Conservation (phyloP, 2,797 vertebrate species). For the Labroides dimidiatus region DNA sequence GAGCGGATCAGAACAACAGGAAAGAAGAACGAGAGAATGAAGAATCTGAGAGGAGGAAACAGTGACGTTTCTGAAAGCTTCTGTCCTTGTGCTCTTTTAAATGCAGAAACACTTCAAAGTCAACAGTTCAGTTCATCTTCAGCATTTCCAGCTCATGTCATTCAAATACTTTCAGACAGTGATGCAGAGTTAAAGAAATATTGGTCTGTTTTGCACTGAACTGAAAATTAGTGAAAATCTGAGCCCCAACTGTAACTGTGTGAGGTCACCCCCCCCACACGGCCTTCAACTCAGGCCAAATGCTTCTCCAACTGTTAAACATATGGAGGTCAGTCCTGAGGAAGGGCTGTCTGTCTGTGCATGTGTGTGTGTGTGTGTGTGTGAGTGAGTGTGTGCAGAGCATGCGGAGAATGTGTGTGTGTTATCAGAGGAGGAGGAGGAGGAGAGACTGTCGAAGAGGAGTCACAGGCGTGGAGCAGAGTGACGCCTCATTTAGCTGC, state of each 20-base stretch:
- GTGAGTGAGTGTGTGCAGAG: not conserved
- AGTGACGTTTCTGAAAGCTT: too few species aligned
- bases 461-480: not conserved
- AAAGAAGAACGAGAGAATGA: too few species aligned
- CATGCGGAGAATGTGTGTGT: not conserved
- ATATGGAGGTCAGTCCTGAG: slow-evolving; percentile 1
- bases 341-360: not conserved
- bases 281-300: slow-evolving; percentile 2
- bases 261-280: not conserved
- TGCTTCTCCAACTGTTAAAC: slow-evolving; percentile 5
- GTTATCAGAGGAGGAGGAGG: not conserved
- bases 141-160: too few species aligned
- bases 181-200: too few species aligned
- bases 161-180: too few species aligned
- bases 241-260: too few species aligned
- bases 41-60: too few species aligned
- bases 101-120: not conserved
- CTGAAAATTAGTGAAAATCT: too few species aligned
- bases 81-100: too few species aligned
- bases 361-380: slow-evolving; percentile 7
- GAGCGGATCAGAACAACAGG: too few species aligned
- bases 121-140: too few species aligned
- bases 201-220: too few species aligned
- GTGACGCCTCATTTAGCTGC: not conserved
- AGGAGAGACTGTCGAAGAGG: not conserved